Evolutionary conservation across 1,140 invertebrate species (phyloP), one percentile per base, ranked within the genome.

Genomic region (Probaryconus sp.): DNA sequence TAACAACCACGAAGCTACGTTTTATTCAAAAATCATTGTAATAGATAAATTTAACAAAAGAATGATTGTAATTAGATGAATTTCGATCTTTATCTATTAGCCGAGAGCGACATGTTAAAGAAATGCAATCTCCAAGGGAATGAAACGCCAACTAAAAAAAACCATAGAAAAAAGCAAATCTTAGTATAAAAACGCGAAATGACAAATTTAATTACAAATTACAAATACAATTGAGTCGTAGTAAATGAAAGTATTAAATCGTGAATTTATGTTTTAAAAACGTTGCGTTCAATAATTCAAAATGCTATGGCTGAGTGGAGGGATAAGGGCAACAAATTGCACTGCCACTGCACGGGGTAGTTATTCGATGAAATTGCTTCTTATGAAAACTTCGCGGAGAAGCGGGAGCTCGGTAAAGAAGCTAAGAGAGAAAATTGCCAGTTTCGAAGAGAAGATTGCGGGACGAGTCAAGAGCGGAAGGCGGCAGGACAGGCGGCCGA

Each of bases 341-440:
- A 60, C 69, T 60, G 61, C 53, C 55, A 61, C 43, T 56, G 55
- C 65, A 69, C 45, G 38, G 43, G 76, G 60, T 73, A 79, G 77
- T 79, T 78, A 75, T 74, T 51, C 42, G 65, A 75, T 65, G 68
- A 82, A 82, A 85, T 85, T 83, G 76, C 79, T 79, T 84, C 78
- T 84, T 84, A 82, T 80, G 80, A 80, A 83, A 84, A 85, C 76
- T 83, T 80, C 55, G 51, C 70, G 40, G 51, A 69, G 68, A 60
- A 69, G 69, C 45, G 63, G 47, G 47, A 67, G 61, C 31, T 37
- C 42, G 28, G 40, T 43, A 55, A 58, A 53, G 58, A 75, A 75
- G 71, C 37, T 68, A 78, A 67, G 56, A 71, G 71, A 71, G 76
- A 71, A 74, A 78, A 83, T 83, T 83, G 81, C 78, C 47, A 76